Evolutionary conservation across 2,797 vertebrate species (phyloP).

Genomic region (Helostoma temminkii): DNA sequence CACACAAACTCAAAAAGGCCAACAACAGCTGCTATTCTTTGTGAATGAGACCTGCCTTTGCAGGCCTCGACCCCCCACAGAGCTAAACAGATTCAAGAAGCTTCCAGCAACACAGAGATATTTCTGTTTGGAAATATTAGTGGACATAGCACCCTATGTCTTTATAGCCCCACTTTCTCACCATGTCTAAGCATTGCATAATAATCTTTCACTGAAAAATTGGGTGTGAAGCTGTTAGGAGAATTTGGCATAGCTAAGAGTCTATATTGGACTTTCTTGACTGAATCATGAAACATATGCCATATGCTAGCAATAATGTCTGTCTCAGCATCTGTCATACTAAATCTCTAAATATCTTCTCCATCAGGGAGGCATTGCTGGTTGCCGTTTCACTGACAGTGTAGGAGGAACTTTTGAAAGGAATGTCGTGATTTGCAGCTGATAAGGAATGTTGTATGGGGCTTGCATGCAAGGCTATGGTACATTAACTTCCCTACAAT

Average conservation of each 20-base stretch:
- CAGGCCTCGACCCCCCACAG: too few relatives aligned
- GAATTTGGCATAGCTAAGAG: slow-evolving; percentile 38
- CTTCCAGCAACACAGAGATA: neutral
- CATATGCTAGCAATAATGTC: slow-evolving; percentile 76
- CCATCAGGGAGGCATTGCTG: slow-evolving; percentile 64
- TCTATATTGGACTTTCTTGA: slow-evolving; percentile 52
- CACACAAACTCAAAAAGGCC: too few relatives aligned
- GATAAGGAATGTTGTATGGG: slow-evolving; percentile 58
- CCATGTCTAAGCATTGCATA: slow-evolving; percentile 19
- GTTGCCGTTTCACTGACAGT: slow-evolving; percentile 69
- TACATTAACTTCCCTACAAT: slow-evolving; percentile 59
- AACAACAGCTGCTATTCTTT: too few relatives aligned
- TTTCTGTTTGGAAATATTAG: neutral
- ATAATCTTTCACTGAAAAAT: slow-evolving; percentile 19
- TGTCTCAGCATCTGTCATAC: slow-evolving; percentile 57
- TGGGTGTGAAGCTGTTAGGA: slow-evolving; percentile 9
- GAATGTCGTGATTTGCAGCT: slow-evolving; percentile 61
- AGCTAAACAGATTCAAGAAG: too few relatives aligned
- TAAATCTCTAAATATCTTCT: slow-evolving; percentile 70
- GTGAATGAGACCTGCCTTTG: too few relatives aligned
- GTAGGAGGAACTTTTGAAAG: slow-evolving; percentile 50
- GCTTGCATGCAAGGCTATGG: slow-evolving; percentile 58
- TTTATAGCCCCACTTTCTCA: slow-evolving; percentile 11
- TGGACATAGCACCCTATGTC: neutral
- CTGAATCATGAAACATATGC: slow-evolving; percentile 54